Percentiles rank a stretch among this genome's conserved stretches.
These are phyloP conservation scores for Oreocharis arfaki DNA, from an alignment of 2,113 vertebrate genomes.

Conservation along the genomic window DNA sequence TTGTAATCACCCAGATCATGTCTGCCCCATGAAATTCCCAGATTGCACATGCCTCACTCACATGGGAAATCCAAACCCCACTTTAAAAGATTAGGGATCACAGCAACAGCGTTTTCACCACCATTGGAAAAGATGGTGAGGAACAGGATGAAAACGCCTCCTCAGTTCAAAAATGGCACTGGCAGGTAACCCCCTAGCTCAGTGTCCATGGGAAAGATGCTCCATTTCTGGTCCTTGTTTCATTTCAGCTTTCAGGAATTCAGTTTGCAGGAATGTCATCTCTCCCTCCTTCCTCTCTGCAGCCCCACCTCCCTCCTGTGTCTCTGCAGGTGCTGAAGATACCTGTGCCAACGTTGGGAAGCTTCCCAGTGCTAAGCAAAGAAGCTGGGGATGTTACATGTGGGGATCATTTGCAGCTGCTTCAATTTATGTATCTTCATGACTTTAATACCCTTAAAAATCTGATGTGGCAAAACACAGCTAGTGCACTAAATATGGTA, in stretches of 20 bases:
- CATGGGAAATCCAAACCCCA: neutral
- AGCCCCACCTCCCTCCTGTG: neutral
- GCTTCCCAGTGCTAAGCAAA: neutral
- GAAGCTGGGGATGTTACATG: neutral
- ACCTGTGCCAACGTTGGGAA: neutral
- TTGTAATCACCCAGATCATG: fast-evolving
- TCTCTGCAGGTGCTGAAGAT: neutral
- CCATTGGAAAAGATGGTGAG: neutral
- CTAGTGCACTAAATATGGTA: neutral
- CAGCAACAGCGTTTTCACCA: neutral
- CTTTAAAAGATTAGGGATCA: neutral
- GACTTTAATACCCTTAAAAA: neutral
- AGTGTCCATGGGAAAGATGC: neutral
- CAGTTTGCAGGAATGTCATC: neutral
- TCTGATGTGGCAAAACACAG: neutral
- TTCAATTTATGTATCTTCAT: slow-evolving; percentile 10
- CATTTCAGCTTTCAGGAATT: neutral
- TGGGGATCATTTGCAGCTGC: neutral
- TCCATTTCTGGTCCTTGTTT: neutral
- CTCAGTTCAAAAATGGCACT: neutral
- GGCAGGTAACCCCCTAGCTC: neutral
- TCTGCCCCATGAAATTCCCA: neutral
- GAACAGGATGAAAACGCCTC: neutral
- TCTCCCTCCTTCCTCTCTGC: neutral
- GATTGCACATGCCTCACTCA: neutral